phyloP scores from a whole-genome alignment of 2,888 invertebrate species.

The Ethmia dodecea region DNA sequence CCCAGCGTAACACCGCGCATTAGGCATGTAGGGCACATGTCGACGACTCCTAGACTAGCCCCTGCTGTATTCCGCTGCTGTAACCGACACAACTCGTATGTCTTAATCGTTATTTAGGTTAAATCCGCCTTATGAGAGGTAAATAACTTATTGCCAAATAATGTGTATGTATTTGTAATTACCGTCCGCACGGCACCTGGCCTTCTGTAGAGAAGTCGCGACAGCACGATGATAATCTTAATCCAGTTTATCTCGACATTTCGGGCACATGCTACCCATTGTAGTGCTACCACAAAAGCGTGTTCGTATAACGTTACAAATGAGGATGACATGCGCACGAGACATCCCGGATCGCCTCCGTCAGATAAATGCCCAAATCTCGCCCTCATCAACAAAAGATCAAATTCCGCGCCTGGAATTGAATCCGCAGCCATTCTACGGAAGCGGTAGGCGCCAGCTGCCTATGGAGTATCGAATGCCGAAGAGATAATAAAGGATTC shows the following conservation, averaged over 20 bases:
- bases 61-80: constrained; percentile 7
- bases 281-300: constrained; percentile 58
- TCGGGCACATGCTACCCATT: constrained; percentile 50
- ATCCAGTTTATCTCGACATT: constrained; percentile 35
- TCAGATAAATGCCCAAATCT: constrained; percentile 56
- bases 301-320: constrained; percentile 51
- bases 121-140: constrained; percentile 1
- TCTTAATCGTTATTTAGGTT: constrained; percentile 11
- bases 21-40: constrained; percentile 66
- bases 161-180: constrained; percentile 3
- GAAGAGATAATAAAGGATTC: constrained; percentile 58
- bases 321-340: constrained; percentile 61
- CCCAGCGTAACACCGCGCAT: constrained; percentile 59
- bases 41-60: constrained; percentile 19
- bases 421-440: constrained; percentile 55
- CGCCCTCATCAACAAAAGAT: constrained; percentile 70
- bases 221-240: constrained; percentile 31
- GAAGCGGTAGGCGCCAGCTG: constrained; percentile 74
- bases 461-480: constrained; percentile 56
- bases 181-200: constrained; percentile 1
- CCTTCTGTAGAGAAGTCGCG: constrained; percentile 4
- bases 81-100: constrained; percentile 7
- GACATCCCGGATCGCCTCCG: constrained; percentile 52
- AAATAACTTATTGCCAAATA: constrained; percentile 3
- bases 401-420: constrained; percentile 51